phyloP scores from a whole-genome alignment of 2,797 vertebrate genomes.

The Mormyrus proboscirostris region DNA sequence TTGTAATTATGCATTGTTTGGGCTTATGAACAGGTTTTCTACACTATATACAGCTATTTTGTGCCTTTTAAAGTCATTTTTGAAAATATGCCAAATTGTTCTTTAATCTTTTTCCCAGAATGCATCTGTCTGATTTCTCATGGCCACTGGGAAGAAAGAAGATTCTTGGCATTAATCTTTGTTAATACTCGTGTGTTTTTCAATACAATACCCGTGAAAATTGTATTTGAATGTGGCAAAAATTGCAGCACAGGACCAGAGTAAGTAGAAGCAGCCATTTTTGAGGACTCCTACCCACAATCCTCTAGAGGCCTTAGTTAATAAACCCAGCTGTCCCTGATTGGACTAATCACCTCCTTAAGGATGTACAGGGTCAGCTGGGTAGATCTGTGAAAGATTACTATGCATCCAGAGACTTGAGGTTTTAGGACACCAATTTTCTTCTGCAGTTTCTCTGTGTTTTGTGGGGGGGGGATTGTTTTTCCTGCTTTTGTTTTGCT shows the following conservation, averaged over 20 bases:
- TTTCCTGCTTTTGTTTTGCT: not conserved
- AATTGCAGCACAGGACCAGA: not conserved
- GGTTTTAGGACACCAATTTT: not conserved
- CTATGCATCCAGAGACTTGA: not conserved
- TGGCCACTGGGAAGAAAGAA: not conserved
- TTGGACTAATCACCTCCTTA: not conserved
- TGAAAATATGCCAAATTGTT: not conserved
- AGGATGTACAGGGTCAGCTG: not conserved
- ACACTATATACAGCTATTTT: conserved; percentile 29
- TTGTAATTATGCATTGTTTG: conserved; percentile 31
- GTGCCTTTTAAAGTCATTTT: conserved; percentile 21
- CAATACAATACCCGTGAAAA: not conserved
- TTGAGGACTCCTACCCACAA: not conserved
- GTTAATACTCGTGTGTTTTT: not conserved
- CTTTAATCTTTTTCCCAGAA: not conserved
- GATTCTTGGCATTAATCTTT: not conserved
- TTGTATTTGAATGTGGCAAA: not conserved
- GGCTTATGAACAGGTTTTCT: conserved; percentile 41
- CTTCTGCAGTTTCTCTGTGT: not conserved
- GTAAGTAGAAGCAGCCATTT: not conserved
- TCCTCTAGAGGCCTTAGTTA: not conserved
- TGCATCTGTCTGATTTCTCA: not conserved
- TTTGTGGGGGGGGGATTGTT: not conserved
- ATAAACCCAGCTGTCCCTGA: not conserved
- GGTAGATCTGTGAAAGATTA: not conserved